phyloP scores from a whole-genome alignment of 2,797 vertebrate species.

The Tapera naevia region DNA sequence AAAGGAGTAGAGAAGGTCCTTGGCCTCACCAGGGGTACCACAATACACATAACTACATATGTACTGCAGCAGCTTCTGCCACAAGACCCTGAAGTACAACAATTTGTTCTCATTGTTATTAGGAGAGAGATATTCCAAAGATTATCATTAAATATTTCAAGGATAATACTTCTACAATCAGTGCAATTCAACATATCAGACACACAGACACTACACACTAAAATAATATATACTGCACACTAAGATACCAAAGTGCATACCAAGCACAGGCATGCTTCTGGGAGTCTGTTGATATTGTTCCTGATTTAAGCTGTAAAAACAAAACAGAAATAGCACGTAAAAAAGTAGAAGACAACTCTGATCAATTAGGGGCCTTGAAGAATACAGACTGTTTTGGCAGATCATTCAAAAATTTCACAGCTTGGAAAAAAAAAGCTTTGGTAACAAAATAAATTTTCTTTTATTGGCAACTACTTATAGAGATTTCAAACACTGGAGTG shows the following conservation, averaged over 20 bases:
- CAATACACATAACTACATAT: fast-evolving
- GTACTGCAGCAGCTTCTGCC: background rate
- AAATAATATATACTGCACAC: fast-evolving
- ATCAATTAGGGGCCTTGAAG: background rate
- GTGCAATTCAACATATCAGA: background rate
- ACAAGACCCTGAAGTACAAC: fast-evolving
- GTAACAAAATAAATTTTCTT: slow-evolving; percentile 21
- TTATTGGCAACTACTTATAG: background rate
- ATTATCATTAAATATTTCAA: background rate
- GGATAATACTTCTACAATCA: background rate
- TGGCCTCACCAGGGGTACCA: fast-evolving
- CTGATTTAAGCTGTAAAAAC: background rate
- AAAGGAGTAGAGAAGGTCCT: background rate
- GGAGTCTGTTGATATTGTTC: background rate
- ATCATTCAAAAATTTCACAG: background rate
- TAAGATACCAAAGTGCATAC: background rate
- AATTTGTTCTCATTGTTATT: background rate
- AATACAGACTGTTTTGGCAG: slow-evolving; percentile 20
- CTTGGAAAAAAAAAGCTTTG: slow-evolving; percentile 12
- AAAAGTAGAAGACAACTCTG: background rate
- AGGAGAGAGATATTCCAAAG: background rate
- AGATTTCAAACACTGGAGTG: background rate
- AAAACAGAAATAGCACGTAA: background rate
- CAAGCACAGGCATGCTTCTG: background rate
- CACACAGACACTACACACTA: fast-evolving